Evolutionary conservation across 30 jellyfish, hydroid and myxozoan genomes (phyloP).

Genomic region (Kudoa iwatai): DNA sequence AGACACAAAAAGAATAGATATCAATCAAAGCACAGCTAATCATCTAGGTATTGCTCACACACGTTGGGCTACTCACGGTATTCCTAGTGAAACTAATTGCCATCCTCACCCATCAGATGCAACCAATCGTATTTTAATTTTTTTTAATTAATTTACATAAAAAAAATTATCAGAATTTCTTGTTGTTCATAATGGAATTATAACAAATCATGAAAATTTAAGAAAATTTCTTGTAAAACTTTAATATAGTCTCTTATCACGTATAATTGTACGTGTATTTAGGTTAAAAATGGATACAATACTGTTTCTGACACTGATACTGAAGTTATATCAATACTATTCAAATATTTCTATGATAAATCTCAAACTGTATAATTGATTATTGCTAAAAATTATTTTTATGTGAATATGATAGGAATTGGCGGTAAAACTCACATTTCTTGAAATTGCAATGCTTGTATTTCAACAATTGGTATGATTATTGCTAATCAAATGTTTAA

Average conservation of each 20-base stretch:
- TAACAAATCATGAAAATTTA: conserved; percentile 35
- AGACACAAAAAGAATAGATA: conserved; percentile 5
- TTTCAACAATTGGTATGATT: conserved; percentile 21
- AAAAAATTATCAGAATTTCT: conserved; percentile 85
- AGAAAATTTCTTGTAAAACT: conserved; percentile 23
- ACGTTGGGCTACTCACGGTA: conserved; percentile 98
- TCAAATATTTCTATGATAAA: conserved; percentile 27
- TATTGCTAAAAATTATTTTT: no score
- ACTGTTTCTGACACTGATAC: conserved; percentile 57
- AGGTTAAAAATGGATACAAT: conserved; percentile 30
- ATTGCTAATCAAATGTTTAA: not conserved
- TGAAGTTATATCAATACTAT: conserved; percentile 21
- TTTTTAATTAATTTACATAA: no score
- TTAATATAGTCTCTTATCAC: no score
- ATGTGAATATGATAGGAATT: not conserved
- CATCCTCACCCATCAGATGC: conserved; percentile 70
- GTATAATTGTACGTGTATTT: not conserved
- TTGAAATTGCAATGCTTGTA: conserved; percentile 27
- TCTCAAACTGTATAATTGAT: no score
- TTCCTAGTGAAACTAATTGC: conserved; percentile 34
- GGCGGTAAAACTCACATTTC: conserved; percentile 12
- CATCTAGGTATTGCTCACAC: conserved; percentile 88
- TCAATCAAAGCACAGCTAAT: conserved; percentile 3
- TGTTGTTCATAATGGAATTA: conserved; percentile 80
- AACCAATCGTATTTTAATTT: conserved; percentile 8